Conservation (phyloP, 1,140 invertebrate genomes). For the Melitaea cinxia region DNA sequence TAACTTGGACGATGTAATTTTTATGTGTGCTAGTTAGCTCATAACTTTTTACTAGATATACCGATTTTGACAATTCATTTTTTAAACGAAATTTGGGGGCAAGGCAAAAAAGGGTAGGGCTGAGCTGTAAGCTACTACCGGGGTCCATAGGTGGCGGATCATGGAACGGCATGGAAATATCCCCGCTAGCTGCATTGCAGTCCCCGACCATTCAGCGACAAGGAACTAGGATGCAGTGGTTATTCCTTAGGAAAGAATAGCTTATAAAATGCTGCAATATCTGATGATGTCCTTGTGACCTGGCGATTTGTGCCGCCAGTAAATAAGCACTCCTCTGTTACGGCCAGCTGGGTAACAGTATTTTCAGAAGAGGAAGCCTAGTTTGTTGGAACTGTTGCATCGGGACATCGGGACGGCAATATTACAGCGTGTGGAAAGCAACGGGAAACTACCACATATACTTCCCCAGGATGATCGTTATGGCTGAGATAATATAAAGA, state of each 20-base stretch:
- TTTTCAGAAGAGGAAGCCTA: not conserved
- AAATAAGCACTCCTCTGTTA: slow-evolving; percentile 11
- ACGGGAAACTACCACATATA: slow-evolving; percentile 28
- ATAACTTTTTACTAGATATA: no score
- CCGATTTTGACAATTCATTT: no score
- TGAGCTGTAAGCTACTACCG: no score
- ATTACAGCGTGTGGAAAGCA: not conserved
- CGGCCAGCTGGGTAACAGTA: no score
- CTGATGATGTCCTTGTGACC: slow-evolving; percentile 8
- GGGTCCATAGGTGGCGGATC: no score
- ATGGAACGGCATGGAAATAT: no score
- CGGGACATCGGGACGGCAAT: slow-evolving; percentile 11
- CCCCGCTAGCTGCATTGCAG: no score
- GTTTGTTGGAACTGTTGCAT: no score
- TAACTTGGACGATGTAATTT: no score
- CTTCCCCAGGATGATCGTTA: not conserved
- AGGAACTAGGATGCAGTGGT: not conserved
- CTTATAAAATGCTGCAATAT: slow-evolving; percentile 14
- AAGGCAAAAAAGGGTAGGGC: no score
- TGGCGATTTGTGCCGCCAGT: not conserved
- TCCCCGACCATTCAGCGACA: not conserved
- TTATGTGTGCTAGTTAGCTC: no score
- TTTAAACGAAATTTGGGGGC: no score
- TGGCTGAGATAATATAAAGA: not conserved
- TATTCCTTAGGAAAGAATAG: not conserved